Conservation (phyloP, 2,113 vertebrate genomes). For the Oceanites oceanicus region DNA sequence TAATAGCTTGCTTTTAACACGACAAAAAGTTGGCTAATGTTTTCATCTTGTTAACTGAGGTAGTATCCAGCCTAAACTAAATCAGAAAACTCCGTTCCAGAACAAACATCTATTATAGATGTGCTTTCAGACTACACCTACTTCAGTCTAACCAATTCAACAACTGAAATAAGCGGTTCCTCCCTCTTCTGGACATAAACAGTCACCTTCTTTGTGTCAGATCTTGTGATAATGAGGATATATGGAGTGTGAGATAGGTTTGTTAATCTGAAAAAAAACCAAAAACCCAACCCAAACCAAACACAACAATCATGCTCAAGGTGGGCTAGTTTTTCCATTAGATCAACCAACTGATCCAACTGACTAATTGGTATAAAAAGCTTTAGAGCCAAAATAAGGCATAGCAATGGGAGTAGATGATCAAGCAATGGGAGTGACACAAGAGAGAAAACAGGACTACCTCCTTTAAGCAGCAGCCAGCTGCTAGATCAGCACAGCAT, state of each 20-base stretch:
- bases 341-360: not conserved
- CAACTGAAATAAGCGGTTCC: not conserved
- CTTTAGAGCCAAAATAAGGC: not conserved
- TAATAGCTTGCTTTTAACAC: not conserved
- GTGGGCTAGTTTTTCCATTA: not conserved
- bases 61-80: not conserved
- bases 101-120: not conserved
- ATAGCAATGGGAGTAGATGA: not conserved
- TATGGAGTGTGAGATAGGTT: not conserved
- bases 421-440: not conserved
- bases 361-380: not conserved
- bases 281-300: not conserved
- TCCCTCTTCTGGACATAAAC: not conserved
- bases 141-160: not conserved
- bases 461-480: not conserved
- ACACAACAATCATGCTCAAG: not conserved
- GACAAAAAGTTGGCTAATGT: not conserved
- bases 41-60: not conserved
- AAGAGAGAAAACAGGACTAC: not conserved
- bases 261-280: not conserved
- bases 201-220: not conserved
- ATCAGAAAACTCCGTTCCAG: not conserved
- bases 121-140: not conserved
- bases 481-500: not conserved
- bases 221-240: not conserved